phyloP scores from a whole-genome alignment of 2,888 invertebrate species.

The Calephelis perditalis region DNA sequence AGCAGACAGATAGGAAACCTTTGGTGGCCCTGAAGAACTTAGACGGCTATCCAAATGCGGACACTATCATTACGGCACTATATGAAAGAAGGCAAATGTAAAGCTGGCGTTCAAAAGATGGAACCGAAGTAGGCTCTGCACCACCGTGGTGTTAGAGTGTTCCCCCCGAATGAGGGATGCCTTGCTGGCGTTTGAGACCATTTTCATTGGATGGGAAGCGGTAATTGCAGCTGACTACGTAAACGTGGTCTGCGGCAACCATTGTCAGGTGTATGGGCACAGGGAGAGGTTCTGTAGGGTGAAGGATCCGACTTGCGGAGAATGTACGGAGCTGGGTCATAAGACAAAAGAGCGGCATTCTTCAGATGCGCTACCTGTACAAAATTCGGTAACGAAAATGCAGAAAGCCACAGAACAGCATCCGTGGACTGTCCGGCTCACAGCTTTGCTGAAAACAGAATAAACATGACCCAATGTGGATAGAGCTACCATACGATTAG shows the following conservation, averaged over 20 bases:
- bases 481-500: neutral
- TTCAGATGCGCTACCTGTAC: neutral
- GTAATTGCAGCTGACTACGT: neutral
- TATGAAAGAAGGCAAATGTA: neutral
- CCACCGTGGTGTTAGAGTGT: neutral
- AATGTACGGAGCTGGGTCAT: neutral
- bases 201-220: neutral
- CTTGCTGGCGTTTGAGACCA: fast-evolving
- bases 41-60: neutral
- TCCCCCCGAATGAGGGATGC: neutral
- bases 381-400: neutral
- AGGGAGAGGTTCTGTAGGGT: neutral
- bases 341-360: neutral
- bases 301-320: neutral
- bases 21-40: too few relatives aligned
- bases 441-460: neutral
- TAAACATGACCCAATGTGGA: neutral
- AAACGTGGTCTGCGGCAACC: neutral
- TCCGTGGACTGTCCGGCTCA: neutral
- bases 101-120: neutral
- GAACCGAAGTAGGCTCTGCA: neutral
- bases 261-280: neutral
- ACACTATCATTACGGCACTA: neutral
- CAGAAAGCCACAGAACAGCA: neutral
- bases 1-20: too few relatives aligned